Base-by-base conservation (phyloP, 2,888 invertebrate genomes). In the Meta bourneti region DNA sequence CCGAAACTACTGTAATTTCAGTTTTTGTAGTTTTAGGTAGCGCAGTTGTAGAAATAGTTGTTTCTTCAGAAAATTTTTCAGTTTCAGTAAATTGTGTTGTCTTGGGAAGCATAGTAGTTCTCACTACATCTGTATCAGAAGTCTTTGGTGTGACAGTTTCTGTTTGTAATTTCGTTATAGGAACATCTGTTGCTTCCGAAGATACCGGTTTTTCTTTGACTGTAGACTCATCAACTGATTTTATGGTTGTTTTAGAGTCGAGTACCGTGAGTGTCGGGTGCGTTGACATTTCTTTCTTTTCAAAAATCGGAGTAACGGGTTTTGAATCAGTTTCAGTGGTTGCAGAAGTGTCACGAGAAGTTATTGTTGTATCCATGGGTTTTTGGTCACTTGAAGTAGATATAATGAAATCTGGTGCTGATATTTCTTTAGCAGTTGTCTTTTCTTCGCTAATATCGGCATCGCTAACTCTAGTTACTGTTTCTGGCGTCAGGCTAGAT, bases 161-260 rank as follows among this genome's bases (percentile, higher is more conserved):
- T 69, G 80, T 69, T n/a, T 34, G 34, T 34, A 34, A 34, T 4
- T 34, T 34, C 34, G 34, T 34, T 4, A 2, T 34, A 34, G 34
- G 34, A 34, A 4, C 4, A 34, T 34, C 34, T 34, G 34, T 34
- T 34, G 34, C 34, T 34, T 34, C 34, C 34, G 34, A 34, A 34
- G 34, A 34, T 34, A 34, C 34, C 34, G 34, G 34, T 34, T 34
- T 34, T 34, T 34, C 34, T 34, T 34, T 34, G 34, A 34, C 34
- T 34, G 34, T 34, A 4, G 34, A 34, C 34, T 16, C 51, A 8
- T 70, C 16, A 11, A 82, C 20, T 19, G 52, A 61, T 72, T 19
- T 83, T n/a, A 70, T 8, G 9, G 84, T 84, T 61, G 87, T 16
- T 87, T 79, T 79, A 79, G 70, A 52, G 20, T 72, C 87, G 72